These are phyloP conservation scores for Eonycteris spelaea DNA, from an alignment of 2,113 vertebrate species.

Conservation along the genomic window DNA sequence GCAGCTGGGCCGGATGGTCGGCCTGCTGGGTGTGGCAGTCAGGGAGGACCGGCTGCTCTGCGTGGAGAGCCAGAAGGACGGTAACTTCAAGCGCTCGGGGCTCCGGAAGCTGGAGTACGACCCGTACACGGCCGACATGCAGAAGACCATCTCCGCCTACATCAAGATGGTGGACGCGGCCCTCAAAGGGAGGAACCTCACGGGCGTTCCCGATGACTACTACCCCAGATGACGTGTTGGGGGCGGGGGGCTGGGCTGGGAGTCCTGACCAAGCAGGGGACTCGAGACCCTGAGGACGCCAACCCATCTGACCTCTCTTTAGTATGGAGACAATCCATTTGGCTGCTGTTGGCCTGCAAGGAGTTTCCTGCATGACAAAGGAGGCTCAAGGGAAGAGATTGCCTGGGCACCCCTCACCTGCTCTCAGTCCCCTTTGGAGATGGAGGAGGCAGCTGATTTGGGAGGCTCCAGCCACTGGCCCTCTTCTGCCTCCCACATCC, in stretches of 20 bases:
- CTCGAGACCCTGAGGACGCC: neutral
- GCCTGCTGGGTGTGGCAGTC: slow-evolving; percentile 87
- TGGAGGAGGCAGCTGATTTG: neutral
- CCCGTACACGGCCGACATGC: slow-evolving; percentile 94
- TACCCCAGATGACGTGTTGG: slow-evolving; percentile 90
- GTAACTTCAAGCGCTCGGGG: slow-evolving; percentile 97
- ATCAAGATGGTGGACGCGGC: slow-evolving; percentile 90
- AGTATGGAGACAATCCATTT: slow-evolving; percentile 34
- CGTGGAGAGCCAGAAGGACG: slow-evolving; percentile 96
- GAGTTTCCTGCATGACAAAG: slow-evolving; percentile 77
- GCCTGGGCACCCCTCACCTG: neutral
- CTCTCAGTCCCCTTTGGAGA: neutral
- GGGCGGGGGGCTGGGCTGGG: neutral
- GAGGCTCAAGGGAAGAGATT: neutral
- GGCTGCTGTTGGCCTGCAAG: slow-evolving; percentile 61
- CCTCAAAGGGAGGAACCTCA: slow-evolving; percentile 88
- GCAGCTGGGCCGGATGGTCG: slow-evolving; percentile 92
- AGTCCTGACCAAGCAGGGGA: neutral
- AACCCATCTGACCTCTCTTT: neutral
- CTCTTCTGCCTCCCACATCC: neutral
- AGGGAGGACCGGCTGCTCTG: slow-evolving; percentile 94
- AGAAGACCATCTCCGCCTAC: slow-evolving; percentile 86
- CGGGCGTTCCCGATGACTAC: slow-evolving; percentile 93
- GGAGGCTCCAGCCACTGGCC: neutral
- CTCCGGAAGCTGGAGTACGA: slow-evolving; percentile 94